These are phyloP conservation scores for Trachelus tabidus DNA, from an alignment of 2,888 invertebrate genomes.

Conservation along the genomic window DNA sequence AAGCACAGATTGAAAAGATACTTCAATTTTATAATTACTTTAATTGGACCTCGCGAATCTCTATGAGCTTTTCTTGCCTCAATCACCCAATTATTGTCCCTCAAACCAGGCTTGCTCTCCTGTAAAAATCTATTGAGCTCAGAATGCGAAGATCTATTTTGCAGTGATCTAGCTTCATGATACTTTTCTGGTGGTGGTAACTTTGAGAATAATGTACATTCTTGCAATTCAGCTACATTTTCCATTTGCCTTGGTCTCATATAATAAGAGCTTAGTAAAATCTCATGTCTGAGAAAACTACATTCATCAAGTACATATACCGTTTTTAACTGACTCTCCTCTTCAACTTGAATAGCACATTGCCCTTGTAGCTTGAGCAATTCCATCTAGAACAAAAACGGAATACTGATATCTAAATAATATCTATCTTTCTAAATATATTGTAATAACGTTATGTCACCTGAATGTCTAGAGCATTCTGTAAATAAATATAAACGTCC, in stretches of 20 bases:
- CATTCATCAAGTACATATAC: slow-evolving; percentile 49
- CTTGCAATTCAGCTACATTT: slow-evolving; percentile 37
- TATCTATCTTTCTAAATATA: neutral
- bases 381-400: slow-evolving; percentile 38
- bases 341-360: slow-evolving; percentile 36
- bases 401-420: neutral
- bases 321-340: slow-evolving; percentile 20
- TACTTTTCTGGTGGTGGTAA: slow-evolving; percentile 43
- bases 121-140: slow-evolving; percentile 47
- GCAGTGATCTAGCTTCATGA: slow-evolving; percentile 12
- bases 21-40: slow-evolving; percentile 34
- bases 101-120: slow-evolving; percentile 49
- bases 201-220: slow-evolving; percentile 46
- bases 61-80: slow-evolving; percentile 52
- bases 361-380: slow-evolving; percentile 50
- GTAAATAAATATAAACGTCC: slow-evolving; percentile 50
- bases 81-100: slow-evolving; percentile 55
- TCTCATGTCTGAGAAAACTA: slow-evolving; percentile 50
- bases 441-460: slow-evolving; percentile 32
- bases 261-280: slow-evolving; percentile 51
- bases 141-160: slow-evolving; percentile 29
- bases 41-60: slow-evolving; percentile 43
- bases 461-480: slow-evolving; percentile 50
- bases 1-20: neutral
- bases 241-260: slow-evolving; percentile 39